Evolutionary conservation across 2,888 invertebrate species (phyloP), one percentile per base, ranked within the genome.

Genomic region (Acleris sparsana): DNA sequence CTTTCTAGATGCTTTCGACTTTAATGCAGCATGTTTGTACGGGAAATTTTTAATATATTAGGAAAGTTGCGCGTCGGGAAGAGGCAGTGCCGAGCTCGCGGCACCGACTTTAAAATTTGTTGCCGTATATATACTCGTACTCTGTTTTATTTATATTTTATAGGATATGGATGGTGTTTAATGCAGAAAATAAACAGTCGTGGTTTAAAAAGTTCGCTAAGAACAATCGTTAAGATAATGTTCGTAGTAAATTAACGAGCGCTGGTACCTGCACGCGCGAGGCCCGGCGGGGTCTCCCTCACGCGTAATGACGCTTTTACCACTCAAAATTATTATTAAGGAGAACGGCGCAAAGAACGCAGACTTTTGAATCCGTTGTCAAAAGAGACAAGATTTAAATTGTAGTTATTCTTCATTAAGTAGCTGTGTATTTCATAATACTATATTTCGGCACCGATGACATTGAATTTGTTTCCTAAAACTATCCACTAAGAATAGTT

Each of bases 21-120:
- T 80, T 75, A 78, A 81, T 80, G 78, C 77, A 80, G 77, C 76
- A 78, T 84, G 82, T 83, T 80, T 83, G 82, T 80, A 76, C 76
- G 78, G 74, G 70, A 80, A 81, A 78, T 83, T 83, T 87, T 83
- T 83, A 86, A 86, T 85, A 86, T 86, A 86, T 87, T 84, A 82
- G 81, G 80, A 86, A 86, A 87, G 81, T 87, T 87, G 71, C 57
- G 69, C 80, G 73, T 67, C 71, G 71, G 76, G 74, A 71, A 79
- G 75, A 75, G 70, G 75, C 80, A 72, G 72, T 73, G 71, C 75
- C 72, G 69, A 73, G 73, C 70, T 73, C 71, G 71, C 63, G 72
- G 74, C 70, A 74, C 77, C 71, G 76, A 83, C 84, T 86, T 86
- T 81, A 79, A 82, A 83, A 83, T 84, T 83, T 83, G 84, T 85